Evolutionary conservation across 2,888 invertebrate genomes (phyloP), one percentile per base, ranked within the genome.

Genomic region (Gibbula magus): DNA sequence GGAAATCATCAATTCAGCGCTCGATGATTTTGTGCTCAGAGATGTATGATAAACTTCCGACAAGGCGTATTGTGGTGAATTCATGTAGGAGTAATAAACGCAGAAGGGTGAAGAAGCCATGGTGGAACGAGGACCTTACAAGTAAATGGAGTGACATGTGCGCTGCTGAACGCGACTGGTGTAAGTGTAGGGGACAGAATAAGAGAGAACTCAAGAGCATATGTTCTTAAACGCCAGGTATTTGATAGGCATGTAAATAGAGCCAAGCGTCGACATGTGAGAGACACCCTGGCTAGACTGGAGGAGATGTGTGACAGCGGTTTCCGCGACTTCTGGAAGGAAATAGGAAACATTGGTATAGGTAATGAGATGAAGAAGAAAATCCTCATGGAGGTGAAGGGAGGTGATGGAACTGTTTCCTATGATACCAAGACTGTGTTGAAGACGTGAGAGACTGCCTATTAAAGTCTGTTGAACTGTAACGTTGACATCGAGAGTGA

Each of bases 121-220:
- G 51, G 45, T 45, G 75, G 75, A 75, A 52, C 10, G 75, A 75
- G 1, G 45, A 45, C 32, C 45, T n/a, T n/a, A n/a, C n/a, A n/a
- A n/a, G n/a, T n/a, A n/a, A n/a, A n/a, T n/a, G n/a, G 75, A 75
- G 51, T 53, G 35, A 75, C 20, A 51, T 75, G 25, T 75, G 75
- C 29, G 52, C 20, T 16, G 75, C 75, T 29, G 75, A 75, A n/a
- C 18, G 29, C 2, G 52, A n/a, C 8, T 45, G 51, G 75, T 18
- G 8, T 51, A 75, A 52, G 51, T 20, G 25, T 25, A 75, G 5
- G 13, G 22, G 18, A 52, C 2, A 20, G 1, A 2, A n/a, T 18
- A 52, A 16, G 18, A 25, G 3, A 10, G 5, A 18, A 45, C 10
- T 20, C 20, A 45, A 53, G 53, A 22, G 25, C 13, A 10, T 1